phyloP scores from a whole-genome alignment of 2,797 vertebrate genomes.

The Acanthornis magna region DNA sequence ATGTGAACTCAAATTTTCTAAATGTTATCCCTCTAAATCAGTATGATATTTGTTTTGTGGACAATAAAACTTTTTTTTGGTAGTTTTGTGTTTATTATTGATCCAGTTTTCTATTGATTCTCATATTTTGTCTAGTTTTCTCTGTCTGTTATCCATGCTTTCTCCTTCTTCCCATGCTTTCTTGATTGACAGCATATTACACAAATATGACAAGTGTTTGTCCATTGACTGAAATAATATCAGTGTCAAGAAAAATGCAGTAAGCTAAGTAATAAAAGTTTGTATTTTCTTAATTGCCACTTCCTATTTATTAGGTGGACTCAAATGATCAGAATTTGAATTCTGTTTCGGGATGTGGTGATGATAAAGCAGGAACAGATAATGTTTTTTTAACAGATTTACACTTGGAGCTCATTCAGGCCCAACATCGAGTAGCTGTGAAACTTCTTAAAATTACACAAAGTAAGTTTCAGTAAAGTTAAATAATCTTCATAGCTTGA shows the following conservation, averaged over 20 bases:
- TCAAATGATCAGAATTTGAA: conserved; percentile 24
- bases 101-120: not conserved
- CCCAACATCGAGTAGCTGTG: conserved; percentile 85
- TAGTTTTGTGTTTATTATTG: not conserved
- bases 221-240: not conserved
- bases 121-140: not conserved
- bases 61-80: not conserved
- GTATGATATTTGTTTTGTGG: not conserved
- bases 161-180: not conserved
- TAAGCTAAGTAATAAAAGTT: not conserved
- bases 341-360: not conserved
- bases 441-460: conserved; percentile 76
- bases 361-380: conserved; percentile 27
- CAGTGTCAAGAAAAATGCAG: not conserved
- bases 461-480: conserved; percentile 60
- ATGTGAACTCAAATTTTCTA: not conserved
- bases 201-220: not conserved
- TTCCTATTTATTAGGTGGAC: conserved; percentile 50
- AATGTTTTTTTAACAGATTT: conserved; percentile 81
- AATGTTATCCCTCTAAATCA: not conserved
- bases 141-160: not conserved
- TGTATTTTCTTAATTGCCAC: not conserved
- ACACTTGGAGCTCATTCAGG: conserved; percentile 84
- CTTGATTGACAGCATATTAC: not conserved
- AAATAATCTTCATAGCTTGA: not conserved